Percentiles rank a stretch among this genome's conserved stretches.
Evolutionary conservation across 2,113 vertebrate genomes (phyloP).

Genomic region (Noctilio leporinus): DNA sequence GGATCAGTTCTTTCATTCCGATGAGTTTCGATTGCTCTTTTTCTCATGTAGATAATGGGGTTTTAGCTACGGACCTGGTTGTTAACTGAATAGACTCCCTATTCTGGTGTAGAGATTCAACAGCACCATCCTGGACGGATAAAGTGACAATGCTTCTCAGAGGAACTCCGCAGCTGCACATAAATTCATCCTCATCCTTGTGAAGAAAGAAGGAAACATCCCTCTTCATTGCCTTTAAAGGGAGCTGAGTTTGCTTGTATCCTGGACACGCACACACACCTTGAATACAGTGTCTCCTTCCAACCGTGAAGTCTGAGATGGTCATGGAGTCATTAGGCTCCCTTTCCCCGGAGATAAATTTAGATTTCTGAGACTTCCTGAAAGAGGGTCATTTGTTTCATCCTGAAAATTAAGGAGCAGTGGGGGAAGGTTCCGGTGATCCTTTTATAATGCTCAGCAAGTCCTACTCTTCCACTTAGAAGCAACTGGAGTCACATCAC

Average conservation of each 20-base stretch:
- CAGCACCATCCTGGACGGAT: accelerated
- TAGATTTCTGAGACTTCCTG: not conserved
- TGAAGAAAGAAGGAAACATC: not conserved
- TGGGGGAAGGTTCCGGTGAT: not conserved
- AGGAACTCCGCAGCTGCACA: not conserved
- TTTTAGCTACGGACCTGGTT: not conserved
- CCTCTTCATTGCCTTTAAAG: not conserved
- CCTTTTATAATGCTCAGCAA: not conserved
- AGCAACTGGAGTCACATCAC: constrained; percentile 22
- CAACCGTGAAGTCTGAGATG: not conserved
- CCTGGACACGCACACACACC: not conserved
- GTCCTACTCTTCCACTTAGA: constrained; percentile 44
- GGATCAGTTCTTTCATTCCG: not conserved
- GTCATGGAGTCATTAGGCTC: not conserved
- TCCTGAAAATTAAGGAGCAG: constrained; percentile 33
- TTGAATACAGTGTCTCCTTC: not conserved
- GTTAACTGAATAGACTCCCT: not conserved
- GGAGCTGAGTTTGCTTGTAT: not conserved
- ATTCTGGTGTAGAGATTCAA: not conserved
- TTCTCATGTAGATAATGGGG: not conserved
- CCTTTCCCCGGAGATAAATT: not conserved
- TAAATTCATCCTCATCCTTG: not conserved
- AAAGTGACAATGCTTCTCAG: not conserved
- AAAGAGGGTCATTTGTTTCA: constrained; percentile 21
- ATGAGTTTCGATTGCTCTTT: not conserved